These are phyloP conservation scores for Amphilophus citrinellus DNA, from an alignment of 2,113 vertebrate genomes.

Conservation along the genomic window DNA sequence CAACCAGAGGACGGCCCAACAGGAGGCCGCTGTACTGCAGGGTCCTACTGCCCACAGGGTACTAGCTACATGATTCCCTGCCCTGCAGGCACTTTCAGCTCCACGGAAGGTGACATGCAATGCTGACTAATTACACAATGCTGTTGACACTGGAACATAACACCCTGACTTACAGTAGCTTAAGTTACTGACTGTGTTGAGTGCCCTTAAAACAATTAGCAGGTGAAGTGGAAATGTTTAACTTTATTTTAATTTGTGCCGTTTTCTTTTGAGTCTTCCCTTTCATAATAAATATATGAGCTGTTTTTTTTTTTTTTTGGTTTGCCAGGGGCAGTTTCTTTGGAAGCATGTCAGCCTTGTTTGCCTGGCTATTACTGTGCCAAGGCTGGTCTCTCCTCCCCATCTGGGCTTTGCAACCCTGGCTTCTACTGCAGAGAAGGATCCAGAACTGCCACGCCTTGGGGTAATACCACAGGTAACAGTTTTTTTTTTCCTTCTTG, in stretches of 20 bases:
- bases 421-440: slow-evolving; percentile 85
- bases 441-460: slow-evolving; percentile 77
- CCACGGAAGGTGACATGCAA: slow-evolving; percentile 72
- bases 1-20: slow-evolving; percentile 73
- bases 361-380: slow-evolving; percentile 79
- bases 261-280: neutral
- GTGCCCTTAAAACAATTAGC: neutral
- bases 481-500: neutral
- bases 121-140: slow-evolving; percentile 8
- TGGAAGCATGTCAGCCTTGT: slow-evolving; percentile 76
- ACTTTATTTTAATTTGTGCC: neutral
- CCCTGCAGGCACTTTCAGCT: slow-evolving; percentile 84
- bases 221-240: neutral
- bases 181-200: neutral
- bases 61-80: slow-evolving; percentile 82
- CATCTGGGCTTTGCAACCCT: slow-evolving; percentile 82
- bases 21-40: slow-evolving; percentile 83
- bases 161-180: neutral
- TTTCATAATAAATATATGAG: neutral
- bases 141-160: slow-evolving; percentile 38
- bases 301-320: neutral
- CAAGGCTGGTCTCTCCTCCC: slow-evolving; percentile 77
- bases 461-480: slow-evolving; percentile 64
- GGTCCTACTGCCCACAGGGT: slow-evolving; percentile 84
- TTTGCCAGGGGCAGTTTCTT: slow-evolving; percentile 72